A percentile compares a stretch with the other conserved stretches of the same genome.
phyloP scores from a whole-genome alignment of 2,113 vertebrate genomes.

The Brevimyrus niger region DNA sequence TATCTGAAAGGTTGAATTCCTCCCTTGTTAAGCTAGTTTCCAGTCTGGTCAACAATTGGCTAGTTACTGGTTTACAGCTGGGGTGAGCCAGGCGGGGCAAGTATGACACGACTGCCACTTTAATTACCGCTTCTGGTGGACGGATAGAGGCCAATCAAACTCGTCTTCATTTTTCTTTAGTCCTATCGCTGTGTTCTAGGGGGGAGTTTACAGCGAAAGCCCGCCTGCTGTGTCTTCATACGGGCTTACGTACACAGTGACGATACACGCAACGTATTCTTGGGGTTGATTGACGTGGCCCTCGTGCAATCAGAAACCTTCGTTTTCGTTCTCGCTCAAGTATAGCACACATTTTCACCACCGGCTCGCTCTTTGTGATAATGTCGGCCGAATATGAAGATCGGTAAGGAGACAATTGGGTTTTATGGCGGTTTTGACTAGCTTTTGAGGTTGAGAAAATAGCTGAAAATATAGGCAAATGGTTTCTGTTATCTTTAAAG shows the following conservation, averaged over 20 bases:
- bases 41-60: neutral
- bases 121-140: neutral
- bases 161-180: neutral
- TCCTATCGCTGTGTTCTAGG: conserved; percentile 6
- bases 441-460: neutral
- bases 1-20: neutral
- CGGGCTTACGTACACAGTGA: neutral
- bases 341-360: conserved; percentile 59
- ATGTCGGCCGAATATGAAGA: conserved; percentile 69
- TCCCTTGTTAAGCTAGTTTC: neutral
- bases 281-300: conserved; percentile 42
- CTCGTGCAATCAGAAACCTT: conserved; percentile 44
- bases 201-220: neutral
- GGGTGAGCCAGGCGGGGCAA: neutral
- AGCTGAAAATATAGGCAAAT: neutral
- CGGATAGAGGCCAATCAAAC: conserved; percentile 13
- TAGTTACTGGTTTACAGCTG: neutral
- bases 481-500: neutral
- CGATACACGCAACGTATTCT: neutral
- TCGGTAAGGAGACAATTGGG: conserved; percentile 49
- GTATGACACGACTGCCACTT: neutral
- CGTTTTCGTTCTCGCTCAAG: conserved; percentile 30
- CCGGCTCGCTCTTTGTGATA: conserved; percentile 61
- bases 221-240: conserved; percentile 9
- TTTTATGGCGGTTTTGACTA: neutral